Evolutionary conservation across 2,797 vertebrate species (phyloP).

Genomic region (Artibeus lituratus): DNA sequence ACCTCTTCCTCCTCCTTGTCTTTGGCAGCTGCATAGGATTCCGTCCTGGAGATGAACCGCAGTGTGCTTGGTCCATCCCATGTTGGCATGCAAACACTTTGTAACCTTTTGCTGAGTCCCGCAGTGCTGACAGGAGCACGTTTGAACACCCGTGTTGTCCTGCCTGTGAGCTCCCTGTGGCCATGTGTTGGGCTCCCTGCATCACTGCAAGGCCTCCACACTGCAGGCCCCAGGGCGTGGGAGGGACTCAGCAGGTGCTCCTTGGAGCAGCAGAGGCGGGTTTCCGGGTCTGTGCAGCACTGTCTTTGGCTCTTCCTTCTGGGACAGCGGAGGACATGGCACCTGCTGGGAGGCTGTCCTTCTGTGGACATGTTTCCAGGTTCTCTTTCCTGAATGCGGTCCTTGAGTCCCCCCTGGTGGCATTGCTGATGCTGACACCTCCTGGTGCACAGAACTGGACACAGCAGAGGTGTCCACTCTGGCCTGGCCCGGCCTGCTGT

Average conservation of each 20-base stretch:
- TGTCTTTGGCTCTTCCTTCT: background rate
- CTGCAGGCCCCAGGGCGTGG: accelerated
- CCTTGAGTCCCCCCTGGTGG: background rate
- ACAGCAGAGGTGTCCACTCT: background rate
- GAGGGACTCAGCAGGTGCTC: background rate
- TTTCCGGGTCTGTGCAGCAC: background rate
- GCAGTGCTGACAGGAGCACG: background rate
- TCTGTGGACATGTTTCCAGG: background rate
- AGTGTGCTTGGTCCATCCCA: background rate
- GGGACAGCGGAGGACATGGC: background rate
- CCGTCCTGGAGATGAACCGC: background rate
- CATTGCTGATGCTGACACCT: background rate
- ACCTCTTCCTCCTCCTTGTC: background rate
- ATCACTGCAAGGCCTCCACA: too few relatives aligned
- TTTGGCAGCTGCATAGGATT: background rate
- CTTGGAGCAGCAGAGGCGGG: background rate
- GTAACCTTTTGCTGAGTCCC: background rate
- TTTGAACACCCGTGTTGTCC: background rate
- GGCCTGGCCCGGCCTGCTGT: background rate
- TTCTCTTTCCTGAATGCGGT: background rate
- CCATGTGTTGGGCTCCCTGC: background rate
- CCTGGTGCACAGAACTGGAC: accelerated
- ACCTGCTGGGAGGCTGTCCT: too few relatives aligned
- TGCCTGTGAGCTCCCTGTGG: background rate
- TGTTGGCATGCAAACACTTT: background rate